Evolutionary conservation across 1,140 invertebrate species (phyloP).

Genomic region (Papilio aristodemus): DNA sequence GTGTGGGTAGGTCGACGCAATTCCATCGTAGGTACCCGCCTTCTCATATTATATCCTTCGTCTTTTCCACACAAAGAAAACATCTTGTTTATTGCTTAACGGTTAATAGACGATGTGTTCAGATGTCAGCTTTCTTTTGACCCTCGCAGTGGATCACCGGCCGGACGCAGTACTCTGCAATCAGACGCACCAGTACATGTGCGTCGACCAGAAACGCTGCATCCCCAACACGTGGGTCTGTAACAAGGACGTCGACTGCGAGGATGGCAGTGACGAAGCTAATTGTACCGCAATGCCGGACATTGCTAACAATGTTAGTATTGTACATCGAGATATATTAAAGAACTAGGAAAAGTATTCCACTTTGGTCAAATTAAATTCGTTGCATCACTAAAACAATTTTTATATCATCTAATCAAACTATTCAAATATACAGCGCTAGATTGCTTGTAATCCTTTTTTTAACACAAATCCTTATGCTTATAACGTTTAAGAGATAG

Average conservation of each 20-base stretch:
- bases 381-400: no score
- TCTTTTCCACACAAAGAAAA: not conserved
- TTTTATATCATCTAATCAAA: no score
- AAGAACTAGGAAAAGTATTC: no score
- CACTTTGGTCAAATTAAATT: no score
- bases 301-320: constrained; percentile 33
- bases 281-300: constrained; percentile 47
- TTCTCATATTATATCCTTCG: no score
- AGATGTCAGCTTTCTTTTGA: not conserved
- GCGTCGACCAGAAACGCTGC: constrained; percentile 81
- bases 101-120: no score
- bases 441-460: no score
- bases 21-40: no score
- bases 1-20: no score
- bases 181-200: constrained; percentile 61
- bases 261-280: constrained; percentile 74
- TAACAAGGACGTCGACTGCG: constrained; percentile 86
- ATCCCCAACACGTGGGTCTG: constrained; percentile 86
- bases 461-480: no score
- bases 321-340: not conserved
- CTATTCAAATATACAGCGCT: no score
- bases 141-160: constrained; percentile 44
- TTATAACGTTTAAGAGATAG: no score
- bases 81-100: not conserved
- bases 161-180: constrained; percentile 55